Base-by-base conservation (phyloP, 2,113 vertebrate genomes). In the Hippolais icterina region DNA sequence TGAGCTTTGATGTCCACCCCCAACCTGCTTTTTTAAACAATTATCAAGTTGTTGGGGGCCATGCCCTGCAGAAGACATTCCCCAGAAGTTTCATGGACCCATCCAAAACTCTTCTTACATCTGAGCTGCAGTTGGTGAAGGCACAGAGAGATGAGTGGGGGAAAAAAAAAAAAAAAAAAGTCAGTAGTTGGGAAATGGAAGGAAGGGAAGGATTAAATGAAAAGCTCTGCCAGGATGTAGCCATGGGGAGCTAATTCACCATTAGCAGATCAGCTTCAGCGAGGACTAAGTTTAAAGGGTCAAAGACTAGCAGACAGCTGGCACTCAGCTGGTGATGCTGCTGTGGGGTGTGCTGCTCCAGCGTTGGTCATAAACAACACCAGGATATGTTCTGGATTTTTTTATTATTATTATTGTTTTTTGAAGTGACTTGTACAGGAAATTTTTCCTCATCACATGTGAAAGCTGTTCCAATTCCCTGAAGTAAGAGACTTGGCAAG, bases 401-500 rank as follows among this genome's bases (percentile, higher is more conserved):
- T 66, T 46, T 31, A 56, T 57, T 46, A 29, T 39, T 47, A n/a
- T 47, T 49, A 52, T 52, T 23, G 20, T 70, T 71, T 59, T 90
- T 90, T 63, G 17, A 44, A 94, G 66, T 70, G 81, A 93, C 85
- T 82, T 29, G 89, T 87, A 95, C 95, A 97, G 96, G 96, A 97
- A 97, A 95, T 96, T 97, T 97, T 97, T 97, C 96, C 83, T 97
- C 87, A 94, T 90, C 96, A 57, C 68, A 60, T 96, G 84, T 93
- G 95, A 98, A 97, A 97, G 90, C 92, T 94, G 93, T 77, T 97
- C 76, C 95, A 94, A 95, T 94, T 97, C 97, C 95, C 97, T 11
- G 23, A 97, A 98, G 97, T 89, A 97, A 97, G 90, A 96, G 93
- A 93, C 89, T 97, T 98, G 97, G 97, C 97, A 97, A 97, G 91